Percentiles rank a stretch among this genome's conserved stretches.
Conservation (phyloP, 2,797 vertebrate genomes). For the Hypotaenidia okinawae region DNA sequence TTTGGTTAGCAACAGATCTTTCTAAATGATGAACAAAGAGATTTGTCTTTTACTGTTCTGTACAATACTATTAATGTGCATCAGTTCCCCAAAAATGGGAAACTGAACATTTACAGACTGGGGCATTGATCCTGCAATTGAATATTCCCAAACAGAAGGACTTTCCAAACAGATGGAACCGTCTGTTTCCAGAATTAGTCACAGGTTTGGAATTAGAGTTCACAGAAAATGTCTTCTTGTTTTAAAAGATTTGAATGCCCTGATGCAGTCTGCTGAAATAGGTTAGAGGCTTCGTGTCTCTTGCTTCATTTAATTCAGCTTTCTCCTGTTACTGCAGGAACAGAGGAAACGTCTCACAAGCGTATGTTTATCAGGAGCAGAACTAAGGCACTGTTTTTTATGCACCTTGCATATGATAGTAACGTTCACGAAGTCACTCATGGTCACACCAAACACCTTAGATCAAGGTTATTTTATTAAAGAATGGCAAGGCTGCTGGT, state of each 20-base stretch:
- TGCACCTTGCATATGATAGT: not conserved
- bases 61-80: not conserved
- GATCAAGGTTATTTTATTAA: constrained; percentile 7
- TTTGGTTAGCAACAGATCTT: not conserved
- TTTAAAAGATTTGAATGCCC: not conserved
- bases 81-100: not conserved
- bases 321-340: not conserved
- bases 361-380: not conserved
- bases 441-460: not conserved
- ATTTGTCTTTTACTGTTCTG: not conserved
- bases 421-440: not conserved
- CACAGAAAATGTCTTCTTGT: not conserved
- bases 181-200: not conserved
- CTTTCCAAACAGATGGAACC: not conserved
- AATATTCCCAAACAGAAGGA: not conserved
- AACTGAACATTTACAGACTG: not conserved
- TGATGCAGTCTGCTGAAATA: not conserved
- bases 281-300: not conserved
- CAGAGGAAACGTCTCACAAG: not conserved
- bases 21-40: not conserved
- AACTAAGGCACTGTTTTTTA: not conserved
- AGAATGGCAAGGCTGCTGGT: not conserved
- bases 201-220: not conserved
- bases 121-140: not conserved
- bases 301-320: constrained; percentile 13